Evolutionary conservation across 2,797 vertebrate genomes (phyloP), one percentile per base, ranked within the genome.

Genomic region (Garrulus glandarius): DNA sequence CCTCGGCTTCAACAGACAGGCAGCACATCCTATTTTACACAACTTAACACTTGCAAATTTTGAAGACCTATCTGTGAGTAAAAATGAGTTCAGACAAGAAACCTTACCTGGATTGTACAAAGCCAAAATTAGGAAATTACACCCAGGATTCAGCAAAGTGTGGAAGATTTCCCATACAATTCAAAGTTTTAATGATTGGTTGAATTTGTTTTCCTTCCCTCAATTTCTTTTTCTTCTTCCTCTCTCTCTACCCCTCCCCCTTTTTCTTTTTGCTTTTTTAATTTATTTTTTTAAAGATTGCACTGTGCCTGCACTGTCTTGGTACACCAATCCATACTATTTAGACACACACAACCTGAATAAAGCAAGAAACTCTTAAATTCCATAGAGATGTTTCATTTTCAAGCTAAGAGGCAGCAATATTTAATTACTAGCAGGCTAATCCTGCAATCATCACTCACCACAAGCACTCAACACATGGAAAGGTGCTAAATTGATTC

Each of bases 311-410:
- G 44, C 55, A 49, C 34, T 72, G 52, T 44, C 36, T 50, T 71
- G 14, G 20, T 72, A 65, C 68, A 69, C 24, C 41, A 75, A 21
- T 21, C n/a, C 11, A 10, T 61, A 34, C 61, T 71, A 36, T 52
- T 94, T 86, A 90, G 36, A 63, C n/a, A 84, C 1, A 21, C 18
- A 52, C 23, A 81, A 39, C 23, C 37, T 65, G 60, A 78, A 32
- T 50, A 75, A 88, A 90, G 50, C 26, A 75, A 70, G 68, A 72
- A 86, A 49, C 37, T 34, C 61, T 57, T 64, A 52, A 43, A 89
- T 92, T 87, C 87, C 59, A 17, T 21, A 68, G 60, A 83, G 52
- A 49, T 89, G 39, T 84, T 94, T 95, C 15, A 84, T 92, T 92
- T 90, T 79, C 88, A 85, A 86, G 39, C 49, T 68, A 60, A 71